A percentile compares a stretch with the other conserved stretches of the same genome.
Evolutionary conservation across 2,113 vertebrate genomes (phyloP).

Genomic region (Microcebus tavaratra): DNA sequence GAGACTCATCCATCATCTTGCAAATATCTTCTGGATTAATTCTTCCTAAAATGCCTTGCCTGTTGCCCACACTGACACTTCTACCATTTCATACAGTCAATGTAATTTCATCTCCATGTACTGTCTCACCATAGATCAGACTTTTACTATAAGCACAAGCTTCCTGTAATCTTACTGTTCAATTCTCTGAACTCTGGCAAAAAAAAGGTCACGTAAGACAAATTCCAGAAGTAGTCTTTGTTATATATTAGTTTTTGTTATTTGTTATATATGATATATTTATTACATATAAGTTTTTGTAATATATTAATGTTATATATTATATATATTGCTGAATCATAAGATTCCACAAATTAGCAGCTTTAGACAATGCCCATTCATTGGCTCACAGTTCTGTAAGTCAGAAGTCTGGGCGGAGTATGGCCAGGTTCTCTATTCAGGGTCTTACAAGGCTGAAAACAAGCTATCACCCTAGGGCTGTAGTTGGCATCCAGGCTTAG

Average conservation of each 20-base stretch:
- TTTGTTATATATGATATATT: too few relatives aligned
- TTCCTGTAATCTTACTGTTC: background rate
- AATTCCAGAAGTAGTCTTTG: background rate
- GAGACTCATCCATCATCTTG: constrained; percentile 16
- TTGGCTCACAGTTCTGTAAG: background rate
- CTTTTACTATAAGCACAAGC: background rate
- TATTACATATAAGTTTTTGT: background rate
- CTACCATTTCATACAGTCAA: background rate
- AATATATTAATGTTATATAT: too few relatives aligned
- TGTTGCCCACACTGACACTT: background rate
- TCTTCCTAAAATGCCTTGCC: constrained; percentile 5
- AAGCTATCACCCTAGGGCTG: background rate
- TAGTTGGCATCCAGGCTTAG: background rate
- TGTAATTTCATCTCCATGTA: background rate
- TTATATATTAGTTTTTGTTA: too few relatives aligned
- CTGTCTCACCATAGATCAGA: background rate
- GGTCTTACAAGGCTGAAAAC: background rate
- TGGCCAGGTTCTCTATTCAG: background rate
- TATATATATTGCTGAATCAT: background rate
- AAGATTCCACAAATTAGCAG: background rate
- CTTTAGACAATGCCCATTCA: background rate
- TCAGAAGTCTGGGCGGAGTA: background rate
- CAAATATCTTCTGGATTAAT: constrained; percentile 22
- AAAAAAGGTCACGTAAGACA: background rate
- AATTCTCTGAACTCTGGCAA: background rate